Evolutionary conservation across 1,140 invertebrate genomes (phyloP).

Genomic region (Lethocerus indicus): DNA sequence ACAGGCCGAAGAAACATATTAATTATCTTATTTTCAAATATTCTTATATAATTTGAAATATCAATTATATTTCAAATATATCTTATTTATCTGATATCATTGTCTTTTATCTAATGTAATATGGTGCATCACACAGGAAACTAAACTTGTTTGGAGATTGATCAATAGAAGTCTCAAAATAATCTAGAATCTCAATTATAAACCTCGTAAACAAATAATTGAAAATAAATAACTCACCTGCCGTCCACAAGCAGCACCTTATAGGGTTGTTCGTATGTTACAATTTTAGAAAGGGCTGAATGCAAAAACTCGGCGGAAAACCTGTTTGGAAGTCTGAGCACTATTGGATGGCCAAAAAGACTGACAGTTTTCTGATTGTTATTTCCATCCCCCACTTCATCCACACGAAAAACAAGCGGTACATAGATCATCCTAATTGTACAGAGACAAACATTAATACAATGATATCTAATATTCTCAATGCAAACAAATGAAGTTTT

Average conservation of each 20-base stretch:
- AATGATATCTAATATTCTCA: background rate
- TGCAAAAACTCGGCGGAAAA: constrained; percentile 34
- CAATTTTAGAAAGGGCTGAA: constrained; percentile 28
- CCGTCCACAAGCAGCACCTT: constrained; percentile 31
- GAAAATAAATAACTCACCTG: background rate
- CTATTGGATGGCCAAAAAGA: constrained; percentile 38
- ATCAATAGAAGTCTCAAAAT: too few relatives aligned
- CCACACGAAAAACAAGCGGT: constrained; percentile 34
- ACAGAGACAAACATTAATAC: background rate
- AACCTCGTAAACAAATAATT: too few relatives aligned
- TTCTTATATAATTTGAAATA: too few relatives aligned
- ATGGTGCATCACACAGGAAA: too few relatives aligned
- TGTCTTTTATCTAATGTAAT: too few relatives aligned
- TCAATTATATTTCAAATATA: too few relatives aligned
- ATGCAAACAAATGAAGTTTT: too few relatives aligned
- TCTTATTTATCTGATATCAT: too few relatives aligned
- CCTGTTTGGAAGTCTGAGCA: constrained; percentile 37
- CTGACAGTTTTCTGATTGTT: constrained; percentile 30
- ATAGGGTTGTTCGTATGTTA: constrained; percentile 30
- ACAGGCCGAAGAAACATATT: too few relatives aligned
- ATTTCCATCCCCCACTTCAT: constrained; percentile 30
- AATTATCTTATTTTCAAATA: too few relatives aligned
- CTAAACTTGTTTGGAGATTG: too few relatives aligned
- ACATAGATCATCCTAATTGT: constrained; percentile 32
- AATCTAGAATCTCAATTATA: too few relatives aligned